Percentiles rank a stretch among this genome's conserved stretches.
Evolutionary conservation across 2,113 vertebrate species (phyloP).

Genomic region (Barnardius zonarius): DNA sequence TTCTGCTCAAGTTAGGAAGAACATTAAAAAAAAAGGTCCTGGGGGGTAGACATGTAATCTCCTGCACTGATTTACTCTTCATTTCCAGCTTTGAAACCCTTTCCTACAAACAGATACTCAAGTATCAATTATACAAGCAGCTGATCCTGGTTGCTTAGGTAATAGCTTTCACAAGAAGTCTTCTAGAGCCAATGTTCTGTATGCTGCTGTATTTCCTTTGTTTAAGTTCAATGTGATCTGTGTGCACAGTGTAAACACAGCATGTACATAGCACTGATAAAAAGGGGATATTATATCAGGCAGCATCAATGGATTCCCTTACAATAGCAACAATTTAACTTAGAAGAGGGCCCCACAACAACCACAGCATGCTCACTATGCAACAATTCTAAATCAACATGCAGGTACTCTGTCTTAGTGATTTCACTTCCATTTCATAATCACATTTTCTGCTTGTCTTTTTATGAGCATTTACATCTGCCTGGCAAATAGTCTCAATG

Average conservation of each 20-base stretch:
- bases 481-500: not conserved
- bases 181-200: not conserved
- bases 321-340: not conserved
- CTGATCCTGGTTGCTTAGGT: not conserved
- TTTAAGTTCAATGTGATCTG: not conserved
- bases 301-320: not conserved
- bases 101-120: not conserved
- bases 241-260: not conserved
- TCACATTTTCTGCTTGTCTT: not conserved
- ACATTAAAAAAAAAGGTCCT: not conserved
- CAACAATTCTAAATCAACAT: not conserved
- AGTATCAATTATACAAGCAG: not conserved
- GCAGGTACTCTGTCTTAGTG: not conserved
- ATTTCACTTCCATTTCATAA: not conserved
- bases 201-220: not conserved
- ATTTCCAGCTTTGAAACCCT: not conserved
- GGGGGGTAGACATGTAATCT: not conserved
- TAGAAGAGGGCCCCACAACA: not conserved
- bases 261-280: not conserved
- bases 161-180: not conserved
- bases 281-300: not conserved
- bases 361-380: not conserved
- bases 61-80: not conserved
- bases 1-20: not conserved
- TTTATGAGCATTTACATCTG: not conserved